Evolutionary conservation across 2,797 vertebrate species (phyloP).

Genomic region (Xenentodon cancila): DNA sequence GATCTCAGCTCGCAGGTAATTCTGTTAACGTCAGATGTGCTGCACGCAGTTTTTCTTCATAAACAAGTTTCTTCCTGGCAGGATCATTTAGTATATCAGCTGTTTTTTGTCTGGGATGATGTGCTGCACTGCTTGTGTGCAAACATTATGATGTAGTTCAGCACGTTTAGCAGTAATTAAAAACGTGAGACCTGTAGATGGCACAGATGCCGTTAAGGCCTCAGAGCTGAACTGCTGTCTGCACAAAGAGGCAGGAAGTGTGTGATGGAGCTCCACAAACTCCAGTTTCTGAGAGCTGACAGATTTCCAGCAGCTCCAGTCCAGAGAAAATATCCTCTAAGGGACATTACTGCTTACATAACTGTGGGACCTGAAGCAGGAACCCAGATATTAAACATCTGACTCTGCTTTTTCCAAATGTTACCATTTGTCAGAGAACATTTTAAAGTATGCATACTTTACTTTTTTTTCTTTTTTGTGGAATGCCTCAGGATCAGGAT

Average conservation of each 20-base stretch:
- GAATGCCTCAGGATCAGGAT: too few relatives aligned
- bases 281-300: constrained; percentile 29
- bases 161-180: too few relatives aligned
- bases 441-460: too few relatives aligned
- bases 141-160: too few relatives aligned
- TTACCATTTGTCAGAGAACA: constrained; percentile 3
- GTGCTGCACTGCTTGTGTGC: too few relatives aligned
- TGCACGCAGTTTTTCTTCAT: constrained; percentile 5
- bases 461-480: too few relatives aligned
- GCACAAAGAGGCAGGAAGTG: constrained; percentile 42
- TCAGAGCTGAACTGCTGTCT: constrained; percentile 37
- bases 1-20: not conserved
- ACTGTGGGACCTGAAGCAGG: constrained; percentile 19
- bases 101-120: too few relatives aligned
- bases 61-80: constrained; percentile 6
- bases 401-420: not conserved
- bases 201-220: constrained; percentile 30
- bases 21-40: not conserved
- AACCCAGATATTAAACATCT: constrained; percentile 16
- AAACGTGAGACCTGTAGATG: too few relatives aligned
- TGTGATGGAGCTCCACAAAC: constrained; percentile 47
- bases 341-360: constrained; percentile 45
- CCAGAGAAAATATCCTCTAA: constrained; percentile 7
- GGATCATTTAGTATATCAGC: too few relatives aligned
- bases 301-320: constrained; percentile 29